Evolutionary conservation across 2,797 vertebrate species (phyloP), one percentile per base, ranked within the genome.

Genomic region (Momotus momota): DNA sequence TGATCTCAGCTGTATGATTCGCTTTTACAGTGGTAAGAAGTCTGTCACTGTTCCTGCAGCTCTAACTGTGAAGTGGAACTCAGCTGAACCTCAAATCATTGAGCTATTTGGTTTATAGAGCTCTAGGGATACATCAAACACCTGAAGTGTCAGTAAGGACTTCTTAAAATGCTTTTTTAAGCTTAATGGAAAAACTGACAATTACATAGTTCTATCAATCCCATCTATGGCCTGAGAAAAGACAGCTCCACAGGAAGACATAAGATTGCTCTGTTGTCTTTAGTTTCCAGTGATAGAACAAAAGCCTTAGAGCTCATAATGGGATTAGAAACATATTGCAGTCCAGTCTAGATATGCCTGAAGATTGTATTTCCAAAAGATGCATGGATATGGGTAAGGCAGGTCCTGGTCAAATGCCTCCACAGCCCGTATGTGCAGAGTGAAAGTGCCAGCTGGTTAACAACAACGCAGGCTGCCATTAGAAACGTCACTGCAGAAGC

Each of bases 1-100:
- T 27, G 99, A 99, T 97, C 99, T 99, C 83, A 99, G 99, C 98
- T 99, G 99, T 95, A 99, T 99, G 99, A 99, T 99, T 82, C 99
- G 99, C 81, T 99, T 99, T 97, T 99, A 99, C 97, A 98, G 98
- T 66, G 99, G 99, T 99, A 98, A 99, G 99, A 98, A 86, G 57
- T 40, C 26, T 66, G 43, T 77, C 3, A 0, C 58, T 81, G 62
- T 88, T 90, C 41, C 52, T 70, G 27, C 40, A 74, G 67, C 45
- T 93, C 31, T 52, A 80, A 31, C 69, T 80, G 2, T 33, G 60
- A 74, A 61, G 41, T 82, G 41, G 55, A 82, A 33, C 54, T 88
- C 7, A 1, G 48, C 43, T 57, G 79, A 90, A 83, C 35, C 40
- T 41, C 57, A 25, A 12, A 38, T 74, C 61, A 6, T 69, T 61